Conservation (phyloP, 2,888 invertebrate species). For the Smittia aterrima region DNA sequence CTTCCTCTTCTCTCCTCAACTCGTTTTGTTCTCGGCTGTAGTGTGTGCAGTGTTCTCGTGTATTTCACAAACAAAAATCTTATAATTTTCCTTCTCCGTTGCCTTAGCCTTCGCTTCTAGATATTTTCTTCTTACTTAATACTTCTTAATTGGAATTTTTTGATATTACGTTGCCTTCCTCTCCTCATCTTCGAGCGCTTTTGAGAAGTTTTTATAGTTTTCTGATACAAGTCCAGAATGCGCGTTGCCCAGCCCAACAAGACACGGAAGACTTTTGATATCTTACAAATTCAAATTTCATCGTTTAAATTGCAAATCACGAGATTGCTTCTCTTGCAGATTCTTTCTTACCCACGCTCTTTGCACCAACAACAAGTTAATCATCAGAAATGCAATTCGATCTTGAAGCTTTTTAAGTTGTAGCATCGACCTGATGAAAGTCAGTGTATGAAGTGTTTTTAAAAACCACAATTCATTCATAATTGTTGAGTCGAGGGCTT, state of each 20-base stretch:
- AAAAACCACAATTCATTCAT: neutral
- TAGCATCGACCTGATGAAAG: too few species aligned
- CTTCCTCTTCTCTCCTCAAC: neutral
- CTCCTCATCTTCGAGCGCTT: neutral
- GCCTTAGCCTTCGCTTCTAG: neutral
- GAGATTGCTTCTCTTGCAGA: too few species aligned
- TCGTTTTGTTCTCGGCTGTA: constrained; percentile 12
- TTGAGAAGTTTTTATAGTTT: constrained; percentile 13
- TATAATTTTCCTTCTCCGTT: neutral
- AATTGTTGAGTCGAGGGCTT: neutral
- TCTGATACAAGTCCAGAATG: neutral
- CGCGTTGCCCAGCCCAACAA: too few species aligned
- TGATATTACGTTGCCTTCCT: neutral
- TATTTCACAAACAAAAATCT: constrained; percentile 16
- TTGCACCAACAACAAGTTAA: neutral
- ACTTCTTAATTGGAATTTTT: constrained; percentile 25
- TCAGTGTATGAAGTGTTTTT: too few species aligned
- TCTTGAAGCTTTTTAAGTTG: neutral
- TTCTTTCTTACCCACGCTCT: too few species aligned
- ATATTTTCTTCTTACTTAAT: constrained; percentile 31
- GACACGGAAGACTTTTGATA: too few species aligned
- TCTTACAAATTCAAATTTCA: too few species aligned
- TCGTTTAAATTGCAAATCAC: too few species aligned
- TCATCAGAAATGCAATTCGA: neutral
- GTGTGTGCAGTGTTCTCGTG: neutral